phyloP scores from a whole-genome alignment of 1,140 invertebrate genomes.

The Brachionus koreanus region DNA sequence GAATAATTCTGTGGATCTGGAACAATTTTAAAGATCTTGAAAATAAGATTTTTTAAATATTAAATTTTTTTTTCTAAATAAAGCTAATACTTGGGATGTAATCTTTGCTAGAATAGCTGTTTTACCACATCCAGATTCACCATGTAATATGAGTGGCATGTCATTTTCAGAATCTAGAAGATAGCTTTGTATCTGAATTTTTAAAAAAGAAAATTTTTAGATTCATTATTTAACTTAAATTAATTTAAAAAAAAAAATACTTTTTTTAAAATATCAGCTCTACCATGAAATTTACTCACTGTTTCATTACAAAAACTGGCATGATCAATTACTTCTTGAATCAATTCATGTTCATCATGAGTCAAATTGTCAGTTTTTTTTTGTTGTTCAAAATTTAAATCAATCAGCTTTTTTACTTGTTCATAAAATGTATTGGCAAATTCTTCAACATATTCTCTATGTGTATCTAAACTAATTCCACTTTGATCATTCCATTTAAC shows the following conservation, averaged over 20 bases:
- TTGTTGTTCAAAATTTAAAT: not conserved
- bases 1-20: constrained; percentile 7
- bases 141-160: constrained; percentile 29
- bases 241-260: too few species aligned
- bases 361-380: not conserved
- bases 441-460: constrained; percentile 25
- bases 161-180: not conserved
- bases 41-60: too few species aligned
- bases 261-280: not conserved
- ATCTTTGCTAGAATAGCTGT: constrained; percentile 42
- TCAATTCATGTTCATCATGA: not conserved
- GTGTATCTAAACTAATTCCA: not conserved
- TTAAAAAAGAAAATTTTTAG: too few species aligned
- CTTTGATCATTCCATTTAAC: constrained; percentile 16
- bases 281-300: constrained; percentile 42
- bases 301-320: constrained; percentile 32
- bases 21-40: not conserved
- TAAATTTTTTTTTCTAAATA: too few species aligned
- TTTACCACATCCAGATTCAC: constrained; percentile 45
- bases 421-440: constrained; percentile 23
- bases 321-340: constrained; percentile 45
- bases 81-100: not conserved
- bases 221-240: too few species aligned
- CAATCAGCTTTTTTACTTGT: constrained; percentile 31
- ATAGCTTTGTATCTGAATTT: not conserved